Conservation (phyloP, 2,113 vertebrate genomes). For the Calyptomena viridis region DNA sequence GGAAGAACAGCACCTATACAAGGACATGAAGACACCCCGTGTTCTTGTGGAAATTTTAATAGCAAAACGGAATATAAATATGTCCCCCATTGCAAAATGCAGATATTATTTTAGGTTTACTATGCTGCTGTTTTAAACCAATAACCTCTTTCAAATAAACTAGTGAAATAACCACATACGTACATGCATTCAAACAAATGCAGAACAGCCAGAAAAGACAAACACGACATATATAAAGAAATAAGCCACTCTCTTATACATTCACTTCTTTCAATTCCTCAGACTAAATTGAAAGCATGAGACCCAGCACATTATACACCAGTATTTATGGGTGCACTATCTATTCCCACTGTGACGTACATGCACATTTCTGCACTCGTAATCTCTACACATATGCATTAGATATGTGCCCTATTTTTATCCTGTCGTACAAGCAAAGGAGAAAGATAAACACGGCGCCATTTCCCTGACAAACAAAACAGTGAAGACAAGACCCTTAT, state of each 20-base stretch:
- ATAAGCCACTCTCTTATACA: neutral
- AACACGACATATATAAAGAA: neutral
- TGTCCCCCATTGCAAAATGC: neutral
- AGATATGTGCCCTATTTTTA: slow-evolving; percentile 29
- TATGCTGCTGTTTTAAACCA: neutral
- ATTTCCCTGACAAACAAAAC: neutral
- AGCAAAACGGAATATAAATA: neutral
- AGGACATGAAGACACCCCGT: neutral
- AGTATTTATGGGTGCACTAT: neutral
- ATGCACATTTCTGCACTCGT: neutral
- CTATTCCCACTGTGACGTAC: neutral
- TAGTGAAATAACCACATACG: neutral
- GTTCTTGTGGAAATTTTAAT: neutral
- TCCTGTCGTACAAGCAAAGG: neutral
- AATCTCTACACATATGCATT: slow-evolving; percentile 25
- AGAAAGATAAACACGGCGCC: neutral
- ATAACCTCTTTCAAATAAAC: neutral
- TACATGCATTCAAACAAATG: neutral
- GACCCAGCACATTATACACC: neutral
- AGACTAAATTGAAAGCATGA: neutral
- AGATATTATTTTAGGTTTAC: neutral
- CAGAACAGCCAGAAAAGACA: neutral
- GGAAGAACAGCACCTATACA: neutral
- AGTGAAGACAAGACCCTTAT: neutral
- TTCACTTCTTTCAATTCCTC: neutral